phyloP scores from a whole-genome alignment of 2,888 invertebrate genomes.

The Choristoneura rosaceana region DNA sequence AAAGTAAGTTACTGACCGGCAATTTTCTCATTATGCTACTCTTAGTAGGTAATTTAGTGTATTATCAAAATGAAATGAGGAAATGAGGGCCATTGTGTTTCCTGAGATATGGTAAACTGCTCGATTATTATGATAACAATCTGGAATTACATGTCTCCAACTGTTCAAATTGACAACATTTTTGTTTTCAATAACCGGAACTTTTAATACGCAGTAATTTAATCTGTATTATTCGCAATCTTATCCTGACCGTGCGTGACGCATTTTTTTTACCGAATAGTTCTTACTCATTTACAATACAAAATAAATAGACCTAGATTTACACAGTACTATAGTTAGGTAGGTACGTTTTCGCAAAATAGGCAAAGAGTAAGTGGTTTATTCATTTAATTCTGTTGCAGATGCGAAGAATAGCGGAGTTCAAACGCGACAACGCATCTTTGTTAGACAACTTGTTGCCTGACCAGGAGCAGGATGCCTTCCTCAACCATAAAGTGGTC shows the following conservation, averaged over 20 bases:
- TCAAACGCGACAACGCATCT: constrained; percentile 89
- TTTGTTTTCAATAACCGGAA: constrained; percentile 32
- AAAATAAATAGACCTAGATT: background rate
- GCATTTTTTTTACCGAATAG: background rate
- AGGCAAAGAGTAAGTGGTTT: background rate
- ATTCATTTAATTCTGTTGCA: constrained; percentile 58
- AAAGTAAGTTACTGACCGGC: constrained; percentile 28
- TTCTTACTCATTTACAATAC: background rate
- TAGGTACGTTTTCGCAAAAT: background rate
- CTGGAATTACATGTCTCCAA: constrained; percentile 49
- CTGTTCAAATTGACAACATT: constrained; percentile 44
- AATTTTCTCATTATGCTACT: constrained; percentile 57
- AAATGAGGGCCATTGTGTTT: constrained; percentile 69
- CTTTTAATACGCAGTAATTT: constrained; percentile 29
- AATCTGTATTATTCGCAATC: constrained; percentile 7
- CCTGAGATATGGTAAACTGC: constrained; percentile 63
- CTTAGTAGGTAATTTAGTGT: constrained; percentile 40
- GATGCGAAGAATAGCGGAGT: constrained; percentile 92
- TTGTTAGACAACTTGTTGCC: constrained; percentile 88
- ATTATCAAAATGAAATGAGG: constrained; percentile 67
- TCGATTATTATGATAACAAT: constrained; percentile 62
- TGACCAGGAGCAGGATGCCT: constrained; percentile 87
- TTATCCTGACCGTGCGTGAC: background rate
- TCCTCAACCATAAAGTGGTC: constrained; percentile 90
- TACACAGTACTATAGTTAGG: background rate